These are phyloP conservation scores for Syndactyla subalaris DNA, from an alignment of 2,797 vertebrate species.

Conservation along the genomic window DNA sequence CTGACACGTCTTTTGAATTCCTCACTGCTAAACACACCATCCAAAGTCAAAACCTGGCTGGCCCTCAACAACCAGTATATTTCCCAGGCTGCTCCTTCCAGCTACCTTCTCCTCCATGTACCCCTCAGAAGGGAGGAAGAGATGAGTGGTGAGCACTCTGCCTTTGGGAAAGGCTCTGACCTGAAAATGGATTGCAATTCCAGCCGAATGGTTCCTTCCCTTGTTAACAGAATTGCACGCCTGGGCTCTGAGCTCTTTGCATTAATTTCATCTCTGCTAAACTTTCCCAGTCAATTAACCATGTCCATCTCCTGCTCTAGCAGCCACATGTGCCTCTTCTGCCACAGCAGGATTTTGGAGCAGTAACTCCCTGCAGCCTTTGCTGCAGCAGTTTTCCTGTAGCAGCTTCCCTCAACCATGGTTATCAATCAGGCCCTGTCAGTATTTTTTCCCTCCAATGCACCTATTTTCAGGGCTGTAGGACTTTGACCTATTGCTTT, in stretches of 20 bases:
- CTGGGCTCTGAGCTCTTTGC: slow-evolving; percentile 43
- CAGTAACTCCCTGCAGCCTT: slow-evolving; percentile 36
- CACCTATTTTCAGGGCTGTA: slow-evolving; percentile 54
- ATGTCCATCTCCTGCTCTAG: slow-evolving; percentile 37
- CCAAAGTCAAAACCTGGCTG: slow-evolving; percentile 57
- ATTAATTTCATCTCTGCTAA: slow-evolving; percentile 59
- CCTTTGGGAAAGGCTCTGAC: slow-evolving; percentile 61
- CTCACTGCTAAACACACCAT: slow-evolving; percentile 65
- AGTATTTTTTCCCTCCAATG: slow-evolving; percentile 17
- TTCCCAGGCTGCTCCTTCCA: slow-evolving; percentile 60
- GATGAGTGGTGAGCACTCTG: neutral
- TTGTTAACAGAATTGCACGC: slow-evolving; percentile 39
- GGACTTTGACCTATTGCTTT: slow-evolving; percentile 48
- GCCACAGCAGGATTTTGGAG: slow-evolving; percentile 20
- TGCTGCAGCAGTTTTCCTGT: slow-evolving; percentile 30
- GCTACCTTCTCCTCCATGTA: neutral
- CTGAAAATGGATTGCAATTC: slow-evolving; percentile 67
- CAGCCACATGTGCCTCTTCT: slow-evolving; percentile 37
- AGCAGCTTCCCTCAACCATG: slow-evolving; percentile 33
- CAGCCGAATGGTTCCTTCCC: slow-evolving; percentile 6
- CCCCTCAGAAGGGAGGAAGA: neutral
- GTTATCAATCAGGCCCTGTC: slow-evolving; percentile 64
- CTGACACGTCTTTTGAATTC: slow-evolving; percentile 66
- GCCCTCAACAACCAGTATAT: slow-evolving; percentile 46
- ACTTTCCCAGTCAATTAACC: slow-evolving; percentile 53